These are phyloP conservation scores for Solea solea DNA, from an alignment of 2,113 vertebrate genomes.

Conservation along the genomic window DNA sequence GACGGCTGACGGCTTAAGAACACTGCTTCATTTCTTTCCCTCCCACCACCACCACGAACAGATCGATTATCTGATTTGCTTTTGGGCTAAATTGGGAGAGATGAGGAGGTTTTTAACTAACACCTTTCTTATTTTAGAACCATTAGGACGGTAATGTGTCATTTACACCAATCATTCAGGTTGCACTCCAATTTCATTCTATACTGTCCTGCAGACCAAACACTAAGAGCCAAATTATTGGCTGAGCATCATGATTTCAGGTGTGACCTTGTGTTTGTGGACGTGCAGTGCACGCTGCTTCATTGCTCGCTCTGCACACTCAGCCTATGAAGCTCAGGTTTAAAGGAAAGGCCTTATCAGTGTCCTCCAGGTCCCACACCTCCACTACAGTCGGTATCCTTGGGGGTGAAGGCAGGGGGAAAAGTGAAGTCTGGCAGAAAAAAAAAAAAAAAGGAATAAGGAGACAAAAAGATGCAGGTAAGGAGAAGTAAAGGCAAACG, in stretches of 20 bases:
- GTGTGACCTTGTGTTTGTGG: constrained; percentile 37
- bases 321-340: constrained; percentile 64
- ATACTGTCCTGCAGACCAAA: constrained; percentile 5
- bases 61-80: constrained; percentile 53
- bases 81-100: constrained; percentile 51
- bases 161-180: constrained; percentile 2
- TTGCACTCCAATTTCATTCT: constrained; percentile 8
- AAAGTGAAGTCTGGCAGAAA: constrained; percentile 24
- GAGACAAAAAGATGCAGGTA: constrained; percentile 16
- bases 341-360: constrained; percentile 78
- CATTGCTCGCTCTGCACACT: constrained; percentile 54
- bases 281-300: constrained; percentile 31
- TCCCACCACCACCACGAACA: constrained; percentile 11
- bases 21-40: constrained; percentile 58
- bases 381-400: constrained; percentile 54
- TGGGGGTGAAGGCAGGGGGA: constrained; percentile 16
- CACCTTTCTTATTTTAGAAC: constrained; percentile 28
- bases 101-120: constrained; percentile 43
- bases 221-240: constrained; percentile 39
- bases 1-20: constrained; percentile 74
- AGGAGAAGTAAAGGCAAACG: constrained; percentile 16
- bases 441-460: background rate
- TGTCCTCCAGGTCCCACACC: constrained; percentile 76
- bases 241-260: constrained; percentile 27
- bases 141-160: constrained; percentile 7